Base-by-base conservation (phyloP, 2,888 invertebrate genomes). In the Pristionchus mayeri region DNA sequence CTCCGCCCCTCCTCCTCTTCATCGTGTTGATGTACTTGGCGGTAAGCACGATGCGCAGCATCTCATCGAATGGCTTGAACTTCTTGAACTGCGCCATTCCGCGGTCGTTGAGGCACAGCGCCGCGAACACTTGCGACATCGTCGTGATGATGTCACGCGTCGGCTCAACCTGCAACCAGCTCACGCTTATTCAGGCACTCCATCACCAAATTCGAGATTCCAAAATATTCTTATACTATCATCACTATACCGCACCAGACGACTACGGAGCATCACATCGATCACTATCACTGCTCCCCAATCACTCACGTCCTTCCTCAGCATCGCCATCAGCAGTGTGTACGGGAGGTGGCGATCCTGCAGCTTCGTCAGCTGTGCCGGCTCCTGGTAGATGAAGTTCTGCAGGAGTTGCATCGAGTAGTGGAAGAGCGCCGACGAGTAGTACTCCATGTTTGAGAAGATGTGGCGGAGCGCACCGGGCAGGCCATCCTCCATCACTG, bases 391-490 rank as follows among this genome's bases (percentile, higher is more conserved):
- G 82, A 95, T 94, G 92, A 96, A 96, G 11, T 96, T 96, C 0
- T 96, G 88, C 50, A 88, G 86, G 63, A 90, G 78, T 34, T 87
- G 88, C 34, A 89, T 87, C 9, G 89, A 86, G 37, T 88, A 88
- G 78, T 88, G 94, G 93, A 96, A 97, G 82, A 97, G 93, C 0
- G 96, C 96, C 18, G 96, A 95, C 0, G 96, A 96, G 93, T 97
- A 97, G 93, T 96, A 97, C 91, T 96, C 96, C 0, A 96, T 96
- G 94, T 97, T 96, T 88, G 96, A 96, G 87, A 97, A 96, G 48
- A 97, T 96, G 89, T 95, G 94, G 89, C 96, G 96, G 86, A 97
- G 93, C 0, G 96, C 96, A 75, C 95, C 95, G 0, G 96, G 96
- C 86, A 97, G 93, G 34, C 95, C 95, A 2, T 96, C 96, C 93